A percentile compares a stretch with the other conserved stretches of the same genome.
Evolutionary conservation across 2,888 invertebrate species (phyloP).

Genomic region (Andrena dorsata): DNA sequence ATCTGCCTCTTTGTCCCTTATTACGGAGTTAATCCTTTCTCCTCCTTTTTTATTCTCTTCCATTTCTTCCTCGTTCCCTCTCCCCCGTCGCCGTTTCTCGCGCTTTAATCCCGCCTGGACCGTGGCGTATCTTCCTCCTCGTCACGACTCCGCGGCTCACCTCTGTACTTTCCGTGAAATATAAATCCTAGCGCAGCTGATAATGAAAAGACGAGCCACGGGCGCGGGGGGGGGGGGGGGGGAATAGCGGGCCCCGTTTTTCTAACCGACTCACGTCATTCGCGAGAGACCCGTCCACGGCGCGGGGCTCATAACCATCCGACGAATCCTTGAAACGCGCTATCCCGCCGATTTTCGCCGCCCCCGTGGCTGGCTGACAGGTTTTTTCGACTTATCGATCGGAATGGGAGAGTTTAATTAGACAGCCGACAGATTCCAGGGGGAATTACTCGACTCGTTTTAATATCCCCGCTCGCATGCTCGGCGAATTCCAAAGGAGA

Average conservation of each 20-base stretch:
- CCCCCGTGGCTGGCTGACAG: not conserved
- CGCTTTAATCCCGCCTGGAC: conserved; percentile 55
- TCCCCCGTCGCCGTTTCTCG: not conserved
- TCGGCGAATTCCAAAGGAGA: conserved; percentile 54
- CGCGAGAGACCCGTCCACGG: not conserved
- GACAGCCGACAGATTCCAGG: conserved; percentile 47
- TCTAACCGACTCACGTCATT: conserved; percentile 5
- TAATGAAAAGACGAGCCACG: conserved; percentile 58
- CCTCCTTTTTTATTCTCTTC: conserved; percentile 18
- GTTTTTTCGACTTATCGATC: conserved; percentile 41
- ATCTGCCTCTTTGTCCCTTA: conserved; percentile 49
- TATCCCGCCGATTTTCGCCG: not conserved
- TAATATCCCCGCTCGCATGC: conserved; percentile 47
- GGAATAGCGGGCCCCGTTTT: conserved; percentile 12
- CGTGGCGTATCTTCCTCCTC: conserved; percentile 56
- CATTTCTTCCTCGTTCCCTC: no score
- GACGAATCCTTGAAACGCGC: not conserved
- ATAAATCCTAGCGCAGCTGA: conserved; percentile 57
- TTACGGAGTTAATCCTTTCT: conserved; percentile 63
- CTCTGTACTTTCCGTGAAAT: conserved; percentile 62
- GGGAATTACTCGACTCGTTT: conserved; percentile 53
- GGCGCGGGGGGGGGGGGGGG: not conserved
- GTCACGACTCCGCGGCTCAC: conserved; percentile 65
- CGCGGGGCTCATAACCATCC: not conserved
- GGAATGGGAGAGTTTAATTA: conserved; percentile 47